Base-by-base conservation (phyloP, 2,113 vertebrate species). In the Leptosomus discolor region DNA sequence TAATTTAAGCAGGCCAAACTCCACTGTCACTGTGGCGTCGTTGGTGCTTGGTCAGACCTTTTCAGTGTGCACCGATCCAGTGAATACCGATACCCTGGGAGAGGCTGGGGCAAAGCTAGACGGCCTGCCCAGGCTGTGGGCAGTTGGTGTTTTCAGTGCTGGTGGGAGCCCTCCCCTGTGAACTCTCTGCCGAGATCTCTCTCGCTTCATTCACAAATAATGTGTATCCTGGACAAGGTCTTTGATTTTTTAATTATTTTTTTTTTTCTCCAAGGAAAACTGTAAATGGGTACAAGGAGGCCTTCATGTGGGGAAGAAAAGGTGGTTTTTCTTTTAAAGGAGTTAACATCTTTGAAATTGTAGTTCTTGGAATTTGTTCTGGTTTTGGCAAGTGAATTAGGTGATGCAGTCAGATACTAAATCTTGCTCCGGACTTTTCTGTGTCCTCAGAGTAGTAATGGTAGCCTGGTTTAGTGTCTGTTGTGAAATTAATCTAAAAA, bases 21-120 rank as follows among this genome's bases (percentile, higher is more conserved):
- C 37, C 37, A 14, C 51, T 29, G 15, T 45, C 29, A 9, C 23
- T 54, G 41, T 45, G 4, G 7, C 3, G 1, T 57, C 22, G 20
- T 18, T 32, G 30, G n/a, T 53, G 27, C 18, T 58, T 51, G 14
- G 23, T 50, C 32, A 32, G 51, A 23, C 34, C 6, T 61, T n/a
- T 34, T 30, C 37, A 56, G 4, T 4, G 4, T 11, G 7, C 6
- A 1, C 2, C 8, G 61, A 26, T 8, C 11, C 21, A 15, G 37
- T n/a, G 19, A 34, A 19, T 57, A 12, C 2, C 1, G 0, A 8
- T 34, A 12, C 14, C 14, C 5, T 7, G 3, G 26, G 53, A 48
- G 63, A 41, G 37, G 18, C 48, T 32, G 73, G 29, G 29, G 22
- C 11, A 30, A n/a, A 69, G 37, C 36, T 27, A 5, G 11, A 32